Percentiles rank a stretch among this genome's conserved stretches.
These are phyloP conservation scores for Conomelus anceps DNA, from an alignment of 2,888 invertebrate species.

Conservation along the genomic window DNA sequence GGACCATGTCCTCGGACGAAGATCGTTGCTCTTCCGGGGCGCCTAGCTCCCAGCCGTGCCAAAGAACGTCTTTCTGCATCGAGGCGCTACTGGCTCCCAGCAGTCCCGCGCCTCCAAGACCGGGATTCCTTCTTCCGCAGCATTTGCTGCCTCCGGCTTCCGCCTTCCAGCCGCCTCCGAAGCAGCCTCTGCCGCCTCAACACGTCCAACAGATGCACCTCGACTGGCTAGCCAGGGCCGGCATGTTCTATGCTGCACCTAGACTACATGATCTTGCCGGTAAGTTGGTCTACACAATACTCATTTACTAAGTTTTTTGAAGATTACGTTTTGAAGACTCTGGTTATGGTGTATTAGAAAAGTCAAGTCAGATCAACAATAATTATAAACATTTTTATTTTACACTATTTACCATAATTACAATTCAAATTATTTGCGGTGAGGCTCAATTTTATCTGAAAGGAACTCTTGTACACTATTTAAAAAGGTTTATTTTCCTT, in stretches of 20 bases:
- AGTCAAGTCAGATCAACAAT: too few species aligned
- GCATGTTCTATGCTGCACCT: conserved; percentile 74
- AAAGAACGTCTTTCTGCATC: conserved; percentile 65
- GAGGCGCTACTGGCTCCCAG: conserved; percentile 71
- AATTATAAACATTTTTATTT: too few species aligned
- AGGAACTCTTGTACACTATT: too few species aligned
- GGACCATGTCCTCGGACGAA: conserved; percentile 1
- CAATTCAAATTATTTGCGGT: too few species aligned
- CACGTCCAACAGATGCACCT: conserved; percentile 74
- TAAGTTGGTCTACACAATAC: conserved; percentile 41
- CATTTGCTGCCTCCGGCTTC: conserved; percentile 39
- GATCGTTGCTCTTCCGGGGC: not conserved
- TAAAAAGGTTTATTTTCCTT: too few species aligned
- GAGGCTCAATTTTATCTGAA: too few species aligned
- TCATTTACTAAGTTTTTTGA: too few species aligned
- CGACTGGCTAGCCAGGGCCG: conserved; percentile 86
- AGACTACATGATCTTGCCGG: conserved; percentile 78
- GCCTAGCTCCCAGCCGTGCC: not conserved
- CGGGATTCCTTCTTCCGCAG: conserved; percentile 12
- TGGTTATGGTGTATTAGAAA: too few species aligned
- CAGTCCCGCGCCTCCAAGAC: conserved; percentile 47
- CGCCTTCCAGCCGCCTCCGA: conserved; percentile 28
- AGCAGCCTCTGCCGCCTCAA: conserved; percentile 37
- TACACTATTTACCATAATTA: too few species aligned
- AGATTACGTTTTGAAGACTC: too few species aligned